phyloP scores from a whole-genome alignment of 1,140 invertebrate genomes.

The Drosophila ambigua region DNA sequence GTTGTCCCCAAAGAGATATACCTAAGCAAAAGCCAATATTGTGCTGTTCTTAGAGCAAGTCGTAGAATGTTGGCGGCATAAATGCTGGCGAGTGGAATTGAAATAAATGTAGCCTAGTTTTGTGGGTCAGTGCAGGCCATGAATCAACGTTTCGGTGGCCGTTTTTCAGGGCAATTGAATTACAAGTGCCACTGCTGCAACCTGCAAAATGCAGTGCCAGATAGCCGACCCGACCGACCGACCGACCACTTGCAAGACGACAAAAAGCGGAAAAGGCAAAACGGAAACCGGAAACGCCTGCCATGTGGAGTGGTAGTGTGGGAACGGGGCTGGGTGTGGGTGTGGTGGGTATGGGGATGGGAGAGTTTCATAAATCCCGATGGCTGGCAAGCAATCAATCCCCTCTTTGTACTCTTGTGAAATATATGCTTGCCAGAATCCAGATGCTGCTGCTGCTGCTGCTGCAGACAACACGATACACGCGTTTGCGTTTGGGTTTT shows the following conservation, averaged over 20 bases:
- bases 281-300: conserved; percentile 52
- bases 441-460: conserved; percentile 35
- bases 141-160: conserved; percentile 44
- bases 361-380: conserved; percentile 56
- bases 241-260: conserved; percentile 19
- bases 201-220: conserved; percentile 37
- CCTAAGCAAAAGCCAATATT: background rate
- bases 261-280: conserved; percentile 27
- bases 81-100: background rate
- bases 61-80: too few species aligned
- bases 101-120: conserved; percentile 39
- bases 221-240: background rate
- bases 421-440: conserved; percentile 52
- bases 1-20: background rate
- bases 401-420: conserved; percentile 1
- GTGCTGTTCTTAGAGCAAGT: background rate
- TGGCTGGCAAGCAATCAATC: conserved; percentile 43
- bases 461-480: conserved; percentile 27
- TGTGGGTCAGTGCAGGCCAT: conserved; percentile 34
- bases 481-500: background rate
- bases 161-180: conserved; percentile 68
- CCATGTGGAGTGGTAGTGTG: conserved; percentile 26
- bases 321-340: background rate
- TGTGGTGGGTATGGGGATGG: too few species aligned
- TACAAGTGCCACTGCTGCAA: conserved; percentile 52